Percentiles rank a stretch among this genome's conserved stretches.
These are phyloP conservation scores for Choloepus hoffmanni DNA, from an alignment of 2,113 vertebrate species.

Conservation along the genomic window DNA sequence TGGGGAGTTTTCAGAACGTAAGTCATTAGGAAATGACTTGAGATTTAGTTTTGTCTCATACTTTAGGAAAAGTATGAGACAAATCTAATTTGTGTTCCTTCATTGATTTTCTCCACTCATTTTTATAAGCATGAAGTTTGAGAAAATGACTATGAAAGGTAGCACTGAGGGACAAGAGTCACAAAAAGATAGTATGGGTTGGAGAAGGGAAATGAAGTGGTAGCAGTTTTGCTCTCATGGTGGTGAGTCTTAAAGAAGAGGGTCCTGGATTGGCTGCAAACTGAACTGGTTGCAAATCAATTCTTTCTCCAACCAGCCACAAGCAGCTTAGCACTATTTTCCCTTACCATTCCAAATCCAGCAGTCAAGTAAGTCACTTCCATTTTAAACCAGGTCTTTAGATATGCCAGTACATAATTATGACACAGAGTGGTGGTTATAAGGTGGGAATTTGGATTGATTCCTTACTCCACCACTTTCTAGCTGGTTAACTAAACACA, in stretches of 20 bases:
- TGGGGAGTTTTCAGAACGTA: background rate
- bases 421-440: background rate
- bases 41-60: too few species aligned
- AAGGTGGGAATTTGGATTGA: conserved; percentile 37
- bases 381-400: background rate
- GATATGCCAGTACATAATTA: background rate
- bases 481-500: background rate
- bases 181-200: background rate
- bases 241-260: background rate
- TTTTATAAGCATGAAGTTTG: background rate
- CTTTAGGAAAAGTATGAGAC: background rate
- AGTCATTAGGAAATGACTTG: background rate
- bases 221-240: background rate
- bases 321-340: background rate
- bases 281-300: background rate
- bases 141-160: background rate
- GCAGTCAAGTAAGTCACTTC: background rate
- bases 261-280: background rate
- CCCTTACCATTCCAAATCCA: background rate
- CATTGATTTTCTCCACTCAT: background rate
- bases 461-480: background rate
- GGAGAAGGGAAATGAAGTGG: background rate
- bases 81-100: background rate
- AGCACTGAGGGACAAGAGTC: background rate
- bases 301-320: background rate